phyloP scores from a whole-genome alignment of 2,888 invertebrate genomes.

The Ormyrus nitidulus region DNA sequence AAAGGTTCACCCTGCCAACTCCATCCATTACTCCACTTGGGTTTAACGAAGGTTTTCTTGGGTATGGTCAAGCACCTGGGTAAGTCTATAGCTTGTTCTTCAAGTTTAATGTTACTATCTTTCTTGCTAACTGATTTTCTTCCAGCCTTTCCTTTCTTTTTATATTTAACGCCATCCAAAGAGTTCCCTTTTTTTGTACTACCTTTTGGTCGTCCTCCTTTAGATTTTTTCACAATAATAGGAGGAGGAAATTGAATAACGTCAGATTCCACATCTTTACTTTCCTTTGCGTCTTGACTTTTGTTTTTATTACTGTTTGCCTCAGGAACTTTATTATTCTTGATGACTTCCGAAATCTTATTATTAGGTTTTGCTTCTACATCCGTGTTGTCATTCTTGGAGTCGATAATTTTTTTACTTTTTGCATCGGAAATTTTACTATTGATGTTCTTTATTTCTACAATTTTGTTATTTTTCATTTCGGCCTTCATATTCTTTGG shows the following conservation, averaged over 20 bases:
- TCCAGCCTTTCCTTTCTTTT: constrained; percentile 58
- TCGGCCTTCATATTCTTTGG: constrained; percentile 54
- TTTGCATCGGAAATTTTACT: background rate
- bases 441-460: constrained; percentile 47
- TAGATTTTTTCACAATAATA: background rate
- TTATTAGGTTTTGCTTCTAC: constrained; percentile 7
- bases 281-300: constrained; percentile 21
- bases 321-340: constrained; percentile 55
- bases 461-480: constrained; percentile 36
- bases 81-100: constrained; percentile 62
- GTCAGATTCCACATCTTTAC: constrained; percentile 4
- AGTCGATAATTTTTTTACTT: background rate
- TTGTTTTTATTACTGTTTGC: constrained; percentile 47
- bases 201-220: background rate
- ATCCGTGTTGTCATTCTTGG: constrained; percentile 16
- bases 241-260: background rate
- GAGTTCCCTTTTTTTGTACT: constrained; percentile 45
- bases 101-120: constrained; percentile 71
- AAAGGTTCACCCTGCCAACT: constrained; percentile 91
- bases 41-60: constrained; percentile 77
- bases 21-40: constrained; percentile 95
- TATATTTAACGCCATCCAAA: constrained; percentile 38
- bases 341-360: too few relatives aligned
- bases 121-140: constrained; percentile 63
- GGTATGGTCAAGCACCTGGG: constrained; percentile 70